Base-by-base conservation (phyloP, 2,113 vertebrate genomes). In the Mastomys coucha region DNA sequence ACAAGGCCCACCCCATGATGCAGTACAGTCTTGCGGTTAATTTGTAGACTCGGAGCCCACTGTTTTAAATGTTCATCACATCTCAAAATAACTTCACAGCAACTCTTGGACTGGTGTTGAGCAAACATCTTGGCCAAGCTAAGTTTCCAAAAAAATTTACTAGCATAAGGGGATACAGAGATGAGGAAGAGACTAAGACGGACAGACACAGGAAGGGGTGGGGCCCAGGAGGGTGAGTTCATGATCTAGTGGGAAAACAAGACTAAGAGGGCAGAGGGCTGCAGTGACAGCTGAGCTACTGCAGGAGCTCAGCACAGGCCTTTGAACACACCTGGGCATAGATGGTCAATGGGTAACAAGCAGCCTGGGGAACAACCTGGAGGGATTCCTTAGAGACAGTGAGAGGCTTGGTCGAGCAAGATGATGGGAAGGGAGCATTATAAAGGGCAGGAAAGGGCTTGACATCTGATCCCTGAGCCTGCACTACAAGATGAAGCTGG, bases 241-340 rank as follows among this genome's bases (percentile, higher is more conserved):
- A 49, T 53, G 67, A 1, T 67, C 90, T 73, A 24, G 5, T 20
- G 69, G 49, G 53, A 80, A 80, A 63, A 78, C 39, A 33, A 58
- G 49, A 17, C 0, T 4, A 73, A 96, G 28, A 12, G 9, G 39
- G 11, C n/a, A 56, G 49, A 65, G 80, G 84, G 17, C 49, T 11
- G 36, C 49, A 10, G 24, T 5, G 33, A n/a, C 16, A 63, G n/a
- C 42, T 0, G 24, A 1, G 0, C 16, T 56, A 16, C 2, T 28
- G 58, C 12, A 8, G 31, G n/a, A 39, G 77, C 33, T 81, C 67
- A 7, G 39, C 67, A 65, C 4, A 65, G 19, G 26, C 63, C 80
- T 89, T 28, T 42, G 70, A 73, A 53, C 36, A 56, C 45, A 2
- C 65, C 26, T 67, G 33, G 80, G 65, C 6, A 2, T 20, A 13